A percentile compares a stretch with the other conserved stretches of the same genome.
Conservation (phyloP, 2,888 invertebrate genomes). For the Tricholauxania praeusta region DNA sequence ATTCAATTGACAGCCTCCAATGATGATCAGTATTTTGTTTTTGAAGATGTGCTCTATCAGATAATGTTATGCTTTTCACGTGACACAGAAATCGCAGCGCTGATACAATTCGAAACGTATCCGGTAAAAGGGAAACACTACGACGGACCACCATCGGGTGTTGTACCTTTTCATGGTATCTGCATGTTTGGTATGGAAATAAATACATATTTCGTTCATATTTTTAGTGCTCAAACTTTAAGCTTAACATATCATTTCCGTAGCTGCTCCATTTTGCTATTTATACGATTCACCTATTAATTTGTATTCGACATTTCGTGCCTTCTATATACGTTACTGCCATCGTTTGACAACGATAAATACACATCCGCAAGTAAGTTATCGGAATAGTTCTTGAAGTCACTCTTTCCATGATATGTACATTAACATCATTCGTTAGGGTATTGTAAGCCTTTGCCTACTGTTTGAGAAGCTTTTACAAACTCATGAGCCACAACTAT, state of each 20-base stretch:
- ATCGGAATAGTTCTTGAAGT: background rate
- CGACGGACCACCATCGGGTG: constrained; percentile 86
- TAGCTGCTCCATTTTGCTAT: constrained; percentile 96
- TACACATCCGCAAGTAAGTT: constrained; percentile 82
- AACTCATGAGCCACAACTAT: constrained; percentile 89
- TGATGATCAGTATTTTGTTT: constrained; percentile 98
- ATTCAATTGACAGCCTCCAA: constrained; percentile 96
- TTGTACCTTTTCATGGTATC: constrained; percentile 97
- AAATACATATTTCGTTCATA: background rate
- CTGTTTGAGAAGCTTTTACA: constrained; percentile 91
- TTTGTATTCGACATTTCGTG: constrained; percentile 90
- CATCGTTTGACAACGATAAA: constrained; percentile 92
- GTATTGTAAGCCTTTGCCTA: constrained; percentile 89
- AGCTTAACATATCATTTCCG: constrained; percentile 50
- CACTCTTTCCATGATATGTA: background rate
- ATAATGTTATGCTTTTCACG: constrained; percentile 93
- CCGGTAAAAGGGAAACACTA: constrained; percentile 65
- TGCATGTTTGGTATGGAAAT: constrained; percentile 91
- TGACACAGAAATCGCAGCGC: constrained; percentile 83
- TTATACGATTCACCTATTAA: constrained; percentile 89
- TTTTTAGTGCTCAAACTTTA: background rate
- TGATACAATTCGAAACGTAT: constrained; percentile 72
- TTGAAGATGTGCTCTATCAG: constrained; percentile 95
- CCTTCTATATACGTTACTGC: constrained; percentile 93
- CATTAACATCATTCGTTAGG: constrained; percentile 65